Conservation (phyloP, 1,140 invertebrate species). For the Bradysia coprophila region DNA sequence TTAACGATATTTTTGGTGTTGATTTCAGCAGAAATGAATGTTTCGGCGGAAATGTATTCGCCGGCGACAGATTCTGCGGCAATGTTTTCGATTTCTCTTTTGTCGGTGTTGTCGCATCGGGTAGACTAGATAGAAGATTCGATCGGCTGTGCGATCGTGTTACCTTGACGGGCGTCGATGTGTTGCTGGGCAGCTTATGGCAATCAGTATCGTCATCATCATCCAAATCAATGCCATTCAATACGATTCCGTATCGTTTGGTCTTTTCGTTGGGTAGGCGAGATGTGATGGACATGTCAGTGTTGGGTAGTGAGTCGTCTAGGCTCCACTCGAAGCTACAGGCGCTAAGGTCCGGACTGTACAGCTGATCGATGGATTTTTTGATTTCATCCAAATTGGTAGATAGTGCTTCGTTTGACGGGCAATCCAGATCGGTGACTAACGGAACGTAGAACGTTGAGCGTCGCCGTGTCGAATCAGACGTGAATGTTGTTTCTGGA, state of each 20-base stretch:
- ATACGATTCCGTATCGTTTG: slow-evolving; percentile 22
- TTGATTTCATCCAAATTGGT: neutral
- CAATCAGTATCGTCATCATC: slow-evolving; percentile 23
- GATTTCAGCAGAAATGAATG: slow-evolving; percentile 22
- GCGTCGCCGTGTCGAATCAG: slow-evolving; percentile 25
- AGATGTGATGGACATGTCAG: neutral
- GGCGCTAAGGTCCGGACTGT: slow-evolving; percentile 3
- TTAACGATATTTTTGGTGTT: slow-evolving; percentile 12
- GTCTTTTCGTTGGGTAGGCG: slow-evolving; percentile 6
- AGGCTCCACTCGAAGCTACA: slow-evolving; percentile 20
- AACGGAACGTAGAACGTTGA: slow-evolving; percentile 39
- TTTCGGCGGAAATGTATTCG: slow-evolving; percentile 20
- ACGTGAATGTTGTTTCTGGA: slow-evolving; percentile 1
- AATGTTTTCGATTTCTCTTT: slow-evolving; percentile 36
- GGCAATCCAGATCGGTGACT: slow-evolving; percentile 5
- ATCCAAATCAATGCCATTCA: slow-evolving; percentile 16
- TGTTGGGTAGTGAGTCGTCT: neutral
- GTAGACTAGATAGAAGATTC: slow-evolving; percentile 18
- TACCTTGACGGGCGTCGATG: slow-evolving; percentile 22
- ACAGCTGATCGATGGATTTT: neutral
- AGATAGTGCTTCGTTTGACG: neutral
- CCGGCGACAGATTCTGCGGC: slow-evolving; percentile 29
- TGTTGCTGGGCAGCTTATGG: slow-evolving; percentile 23
- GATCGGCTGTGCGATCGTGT: slow-evolving; percentile 24
- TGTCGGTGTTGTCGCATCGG: slow-evolving; percentile 14